Evolutionary conservation across 1,140 invertebrate species (phyloP).

Genomic region (Micrasema longulum): DNA sequence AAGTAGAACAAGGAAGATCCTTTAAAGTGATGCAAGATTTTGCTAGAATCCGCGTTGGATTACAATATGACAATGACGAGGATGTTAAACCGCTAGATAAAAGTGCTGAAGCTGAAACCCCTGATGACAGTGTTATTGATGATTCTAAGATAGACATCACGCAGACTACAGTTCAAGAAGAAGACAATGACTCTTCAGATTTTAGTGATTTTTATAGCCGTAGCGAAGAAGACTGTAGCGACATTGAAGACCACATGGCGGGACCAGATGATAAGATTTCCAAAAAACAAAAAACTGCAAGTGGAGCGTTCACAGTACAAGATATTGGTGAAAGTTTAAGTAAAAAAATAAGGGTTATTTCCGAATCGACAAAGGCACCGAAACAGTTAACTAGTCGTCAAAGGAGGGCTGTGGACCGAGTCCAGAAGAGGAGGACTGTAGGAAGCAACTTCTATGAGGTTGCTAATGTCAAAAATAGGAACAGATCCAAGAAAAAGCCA

Average conservation of each 20-base stretch:
- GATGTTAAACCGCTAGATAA: slow-evolving; percentile 73
- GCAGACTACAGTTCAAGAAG: slow-evolving; percentile 56
- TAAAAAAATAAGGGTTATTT: slow-evolving; percentile 57
- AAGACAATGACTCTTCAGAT: slow-evolving; percentile 66
- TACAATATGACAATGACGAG: slow-evolving; percentile 78
- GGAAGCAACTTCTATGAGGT: slow-evolving; percentile 95
- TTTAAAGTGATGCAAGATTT: slow-evolving; percentile 80
- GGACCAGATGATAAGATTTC: slow-evolving; percentile 58
- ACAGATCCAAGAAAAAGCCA: slow-evolving; percentile 72
- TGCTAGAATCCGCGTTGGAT: slow-evolving; percentile 81
- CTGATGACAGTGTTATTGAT: slow-evolving; percentile 4
- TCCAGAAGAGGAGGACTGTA: slow-evolving; percentile 85
- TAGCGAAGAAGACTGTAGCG: slow-evolving; percentile 68
- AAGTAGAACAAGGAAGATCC: slow-evolving; percentile 60
- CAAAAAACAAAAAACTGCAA: slow-evolving; percentile 68
- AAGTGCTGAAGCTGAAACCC: slow-evolving; percentile 55
- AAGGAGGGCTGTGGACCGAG: slow-evolving; percentile 79
- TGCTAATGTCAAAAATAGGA: slow-evolving; percentile 92
- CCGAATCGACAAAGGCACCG: slow-evolving; percentile 56
- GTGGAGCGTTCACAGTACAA: slow-evolving; percentile 73
- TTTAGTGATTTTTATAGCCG: slow-evolving; percentile 74
- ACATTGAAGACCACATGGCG: slow-evolving; percentile 65
- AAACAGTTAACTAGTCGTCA: slow-evolving; percentile 81
- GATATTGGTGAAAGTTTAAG: slow-evolving; percentile 56
- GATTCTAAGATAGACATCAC: slow-evolving; percentile 62